phyloP scores from a whole-genome alignment of 2,113 vertebrate genomes.

The Danio rerio region GRCz12tu NC_133190.1:3729001-3729500 shows the following conservation, averaged over 20 bases:
- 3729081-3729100: neutral
- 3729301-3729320: slow-evolving; percentile 27
- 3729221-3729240: neutral
- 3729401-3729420: slow-evolving; percentile 76
- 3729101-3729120: neutral
- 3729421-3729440: slow-evolving; percentile 77
- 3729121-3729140: neutral
- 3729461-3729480: slow-evolving; percentile 44
- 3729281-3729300: slow-evolving; percentile 29
- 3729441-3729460: slow-evolving; percentile 61
- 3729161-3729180: neutral
- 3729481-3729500: neutral
- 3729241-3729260: slow-evolving; percentile 36
- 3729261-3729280: neutral
- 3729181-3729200: neutral
- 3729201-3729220: slow-evolving; percentile 15
- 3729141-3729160: neutral
- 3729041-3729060: neutral
- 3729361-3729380: slow-evolving; percentile 66
- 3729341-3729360: slow-evolving; percentile 70
- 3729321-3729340: slow-evolving; percentile 39
- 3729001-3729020: neutral
- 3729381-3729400: slow-evolving; percentile 73
- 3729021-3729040: neutral
- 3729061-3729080: neutral